Conservation (phyloP, 1,140 invertebrate genomes). For the Dendrolimus kikuchii region DNA sequence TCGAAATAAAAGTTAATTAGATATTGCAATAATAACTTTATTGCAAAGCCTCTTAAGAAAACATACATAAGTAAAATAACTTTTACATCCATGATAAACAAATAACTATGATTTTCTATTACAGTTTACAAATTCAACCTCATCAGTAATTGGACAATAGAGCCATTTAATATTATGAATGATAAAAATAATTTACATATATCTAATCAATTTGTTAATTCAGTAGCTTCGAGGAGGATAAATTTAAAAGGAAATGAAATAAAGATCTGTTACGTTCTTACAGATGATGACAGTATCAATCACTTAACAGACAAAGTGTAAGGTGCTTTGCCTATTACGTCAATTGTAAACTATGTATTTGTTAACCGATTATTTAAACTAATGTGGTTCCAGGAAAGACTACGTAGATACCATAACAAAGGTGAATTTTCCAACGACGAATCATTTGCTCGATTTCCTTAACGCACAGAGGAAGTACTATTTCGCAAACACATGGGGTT, state of each 20-base stretch:
- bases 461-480: constrained; percentile 73
- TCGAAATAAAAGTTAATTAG: no score
- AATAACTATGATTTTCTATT: constrained; percentile 13
- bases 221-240: constrained; percentile 42
- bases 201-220: constrained; percentile 15
- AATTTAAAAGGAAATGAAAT: constrained; percentile 56
- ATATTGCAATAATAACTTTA: no score
- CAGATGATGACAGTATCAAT: constrained; percentile 73
- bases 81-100: not conserved
- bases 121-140: constrained; percentile 47
- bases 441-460: constrained; percentile 71
- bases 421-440: constrained; percentile 74
- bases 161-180: constrained; percentile 45
- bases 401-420: constrained; percentile 77
- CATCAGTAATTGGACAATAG: constrained; percentile 23
- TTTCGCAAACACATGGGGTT: constrained; percentile 74
- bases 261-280: constrained; percentile 70
- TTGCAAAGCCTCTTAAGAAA: no score
- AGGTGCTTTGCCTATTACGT: constrained; percentile 12
- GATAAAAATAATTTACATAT: constrained; percentile 28
- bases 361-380: no score
- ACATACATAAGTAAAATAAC: not conserved
- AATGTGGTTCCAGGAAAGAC: constrained; percentile 37
- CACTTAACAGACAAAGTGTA: constrained; percentile 75
- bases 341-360: not conserved